Percentiles rank a stretch among this genome's conserved stretches.
phyloP scores from a whole-genome alignment of 2,797 vertebrate species.

The Myotis findleyi region DNA sequence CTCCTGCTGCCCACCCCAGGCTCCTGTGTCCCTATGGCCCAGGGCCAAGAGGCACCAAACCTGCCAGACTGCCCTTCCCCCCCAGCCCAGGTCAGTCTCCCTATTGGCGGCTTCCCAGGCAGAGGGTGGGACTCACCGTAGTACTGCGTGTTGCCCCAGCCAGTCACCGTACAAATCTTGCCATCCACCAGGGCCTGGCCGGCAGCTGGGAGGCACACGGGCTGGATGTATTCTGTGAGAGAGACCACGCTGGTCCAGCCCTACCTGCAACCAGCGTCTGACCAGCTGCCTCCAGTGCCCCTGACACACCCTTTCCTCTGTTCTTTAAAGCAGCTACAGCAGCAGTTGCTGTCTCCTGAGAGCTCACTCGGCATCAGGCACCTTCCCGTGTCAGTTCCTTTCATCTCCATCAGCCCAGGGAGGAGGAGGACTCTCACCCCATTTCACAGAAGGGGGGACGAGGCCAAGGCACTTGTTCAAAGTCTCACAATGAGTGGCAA shows the following conservation, averaged over 20 bases:
- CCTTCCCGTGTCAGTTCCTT: background rate
- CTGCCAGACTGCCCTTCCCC: background rate
- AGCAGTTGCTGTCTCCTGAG: background rate
- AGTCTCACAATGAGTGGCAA: background rate
- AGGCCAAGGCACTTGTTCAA: background rate
- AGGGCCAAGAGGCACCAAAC: background rate
- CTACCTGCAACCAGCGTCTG: background rate
- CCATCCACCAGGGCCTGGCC: constrained; percentile 92
- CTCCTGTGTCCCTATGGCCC: background rate
- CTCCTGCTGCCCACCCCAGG: background rate
- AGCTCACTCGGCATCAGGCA: accelerated
- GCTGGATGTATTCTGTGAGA: constrained; percentile 93
- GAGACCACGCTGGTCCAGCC: background rate
- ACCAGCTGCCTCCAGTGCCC: background rate
- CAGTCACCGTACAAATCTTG: constrained; percentile 93
- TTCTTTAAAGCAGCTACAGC: background rate
- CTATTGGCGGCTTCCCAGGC: accelerated
- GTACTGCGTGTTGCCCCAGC: constrained; percentile 95
- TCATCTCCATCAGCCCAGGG: background rate
- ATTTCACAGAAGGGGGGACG: background rate
- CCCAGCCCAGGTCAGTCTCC: background rate
- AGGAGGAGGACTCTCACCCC: background rate
- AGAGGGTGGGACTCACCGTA: constrained; percentile 87
- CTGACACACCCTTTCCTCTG: background rate
- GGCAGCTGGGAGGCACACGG: constrained; percentile 92